Evolutionary conservation across 2,888 invertebrate species (phyloP), one percentile per base, ranked within the genome.

Genomic region (Cryptocephalus primarius): DNA sequence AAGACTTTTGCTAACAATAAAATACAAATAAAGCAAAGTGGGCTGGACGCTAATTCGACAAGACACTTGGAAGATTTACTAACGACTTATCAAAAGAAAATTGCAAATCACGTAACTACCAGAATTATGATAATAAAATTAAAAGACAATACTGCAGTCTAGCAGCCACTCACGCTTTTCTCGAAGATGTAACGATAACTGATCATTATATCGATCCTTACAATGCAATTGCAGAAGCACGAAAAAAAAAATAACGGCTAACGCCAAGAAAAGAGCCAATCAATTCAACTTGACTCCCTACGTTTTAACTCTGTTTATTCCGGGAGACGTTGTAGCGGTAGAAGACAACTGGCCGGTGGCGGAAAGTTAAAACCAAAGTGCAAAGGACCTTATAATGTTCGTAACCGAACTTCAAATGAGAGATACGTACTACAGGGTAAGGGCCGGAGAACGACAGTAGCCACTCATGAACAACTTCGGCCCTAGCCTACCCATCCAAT

Each of bases 151-250:
- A 34, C n/a, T 34, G 9, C 34, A 34, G 34, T 34, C 47, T 53
- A 12, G 10, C 32, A n/a, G 51, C 48, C 22, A 55, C 55, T 39
- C 36, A 42, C 11, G 36, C 40, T 41, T 53, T 51, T 51, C 44
- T 54, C 4, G 6, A 36, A 36, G 36, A 12, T 6, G 6, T 12
- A 34, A 39, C 42, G 32, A 47, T 46, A n/a, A n/a, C n/a, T n/a
- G n/a, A n/a, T n/a, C n/a, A n/a, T n/a, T n/a, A n/a, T n/a, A n/a
- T n/a, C n/a, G n/a, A n/a, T n/a, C n/a, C n/a, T n/a, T n/a, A n/a
- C n/a, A n/a, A n/a, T n/a, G n/a, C n/a, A n/a, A n/a, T n/a, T n/a
- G n/a, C n/a, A n/a, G n/a, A n/a, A 33, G 50, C 53, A 6, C 48
- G 33, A 42, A 34, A 6, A 39, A n/a, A n/a, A n/a, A 47, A 46